These are phyloP conservation scores for Calephelis perditalis DNA, from an alignment of 2,888 invertebrate species.

Conservation along the genomic window DNA sequence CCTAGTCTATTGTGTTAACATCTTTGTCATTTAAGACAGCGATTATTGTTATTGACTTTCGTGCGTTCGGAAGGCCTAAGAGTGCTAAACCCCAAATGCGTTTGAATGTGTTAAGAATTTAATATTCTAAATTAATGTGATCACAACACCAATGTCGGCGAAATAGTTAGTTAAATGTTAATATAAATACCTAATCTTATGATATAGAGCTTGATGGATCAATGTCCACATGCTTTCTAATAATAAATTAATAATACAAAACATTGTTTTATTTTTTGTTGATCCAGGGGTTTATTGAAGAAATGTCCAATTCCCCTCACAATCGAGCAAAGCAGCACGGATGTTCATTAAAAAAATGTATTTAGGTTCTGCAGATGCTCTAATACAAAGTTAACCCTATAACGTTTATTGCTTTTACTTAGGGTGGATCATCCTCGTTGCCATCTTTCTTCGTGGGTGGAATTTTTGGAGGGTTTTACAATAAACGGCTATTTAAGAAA, in stretches of 20 bases:
- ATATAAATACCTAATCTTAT: conserved; percentile 51
- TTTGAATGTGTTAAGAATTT: conserved; percentile 36
- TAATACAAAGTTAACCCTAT: too few species aligned
- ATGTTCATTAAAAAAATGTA: too few species aligned
- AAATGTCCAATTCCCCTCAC: too few species aligned
- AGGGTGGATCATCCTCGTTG: too few species aligned
- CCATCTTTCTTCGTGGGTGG: too few species aligned
- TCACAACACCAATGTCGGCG: conserved; percentile 54
- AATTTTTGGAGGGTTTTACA: too few species aligned
- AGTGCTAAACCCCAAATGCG: conserved; percentile 18
- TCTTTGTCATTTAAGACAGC: too few species aligned
- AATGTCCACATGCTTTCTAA: conserved; percentile 69
- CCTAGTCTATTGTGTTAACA: too few species aligned
- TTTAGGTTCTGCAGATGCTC: too few species aligned
- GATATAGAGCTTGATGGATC: conserved; percentile 65
- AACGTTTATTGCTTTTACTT: too few species aligned
- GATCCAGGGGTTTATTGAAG: background rate
- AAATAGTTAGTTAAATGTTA: conserved; percentile 59
- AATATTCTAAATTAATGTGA: conserved; percentile 55
- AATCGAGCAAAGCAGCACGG: too few species aligned
- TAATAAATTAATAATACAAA: conserved; percentile 37
- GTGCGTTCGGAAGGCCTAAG: conserved; percentile 32
- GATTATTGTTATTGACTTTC: conserved; percentile 3
- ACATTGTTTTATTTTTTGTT: conserved; percentile 24
- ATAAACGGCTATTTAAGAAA: too few species aligned